These are phyloP conservation scores for Emberiza fucata DNA, from an alignment of 2,113 vertebrate genomes.

Conservation along the genomic window DNA sequence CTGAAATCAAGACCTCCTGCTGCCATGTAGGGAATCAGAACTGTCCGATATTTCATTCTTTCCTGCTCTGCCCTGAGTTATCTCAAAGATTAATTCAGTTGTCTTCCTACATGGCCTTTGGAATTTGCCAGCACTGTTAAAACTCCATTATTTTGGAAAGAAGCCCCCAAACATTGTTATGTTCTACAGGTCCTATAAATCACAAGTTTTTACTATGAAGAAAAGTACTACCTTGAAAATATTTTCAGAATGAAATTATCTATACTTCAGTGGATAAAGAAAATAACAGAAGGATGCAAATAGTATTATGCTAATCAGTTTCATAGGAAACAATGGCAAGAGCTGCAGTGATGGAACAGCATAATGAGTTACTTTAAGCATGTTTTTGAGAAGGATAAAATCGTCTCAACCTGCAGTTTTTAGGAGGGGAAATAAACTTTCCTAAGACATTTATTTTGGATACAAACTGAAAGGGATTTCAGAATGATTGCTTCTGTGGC, in stretches of 20 bases:
- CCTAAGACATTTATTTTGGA: neutral
- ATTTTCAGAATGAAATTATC: neutral
- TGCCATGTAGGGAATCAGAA: neutral
- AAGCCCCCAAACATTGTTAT: neutral
- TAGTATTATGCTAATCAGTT: neutral
- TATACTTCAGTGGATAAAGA: neutral
- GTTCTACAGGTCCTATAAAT: neutral
- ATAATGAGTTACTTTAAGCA: neutral
- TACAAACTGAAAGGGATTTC: neutral
- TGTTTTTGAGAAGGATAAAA: neutral
- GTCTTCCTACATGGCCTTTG: neutral
- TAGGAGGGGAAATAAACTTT: neutral
- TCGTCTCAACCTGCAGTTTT: neutral
- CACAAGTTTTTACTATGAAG: neutral
- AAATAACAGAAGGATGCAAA: neutral
- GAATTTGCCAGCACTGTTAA: neutral
- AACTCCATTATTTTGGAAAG: neutral
- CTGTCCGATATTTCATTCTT: neutral
- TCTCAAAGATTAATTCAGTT: neutral
- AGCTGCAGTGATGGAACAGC: neutral
- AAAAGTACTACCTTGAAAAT: neutral
- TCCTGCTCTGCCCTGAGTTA: neutral
- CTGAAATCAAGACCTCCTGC: neutral
- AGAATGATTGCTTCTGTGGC: neutral
- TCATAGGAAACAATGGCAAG: neutral